Evolutionary conservation across 2,797 vertebrate genomes (phyloP).

Genomic region (Myotis myotis): DNA sequence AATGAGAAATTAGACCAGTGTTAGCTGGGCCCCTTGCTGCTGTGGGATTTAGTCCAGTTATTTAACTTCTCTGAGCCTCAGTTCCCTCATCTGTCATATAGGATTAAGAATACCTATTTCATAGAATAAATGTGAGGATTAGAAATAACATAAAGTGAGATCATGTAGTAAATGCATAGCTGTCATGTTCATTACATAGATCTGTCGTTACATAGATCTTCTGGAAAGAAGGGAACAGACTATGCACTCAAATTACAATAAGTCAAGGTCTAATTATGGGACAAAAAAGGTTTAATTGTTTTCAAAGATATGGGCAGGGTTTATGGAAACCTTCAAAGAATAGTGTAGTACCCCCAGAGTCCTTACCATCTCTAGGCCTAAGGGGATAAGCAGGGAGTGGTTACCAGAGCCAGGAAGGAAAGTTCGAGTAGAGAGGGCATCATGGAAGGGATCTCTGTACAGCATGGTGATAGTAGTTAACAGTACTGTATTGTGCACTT

Average conservation of each 20-base stretch:
- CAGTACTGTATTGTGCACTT: neutral
- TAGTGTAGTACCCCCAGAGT: neutral
- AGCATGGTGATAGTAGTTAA: neutral
- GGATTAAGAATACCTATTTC: neutral
- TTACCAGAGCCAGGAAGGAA: neutral
- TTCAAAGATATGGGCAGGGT: neutral
- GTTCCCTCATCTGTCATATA: neutral
- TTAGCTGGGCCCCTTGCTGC: neutral
- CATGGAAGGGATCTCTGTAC: neutral
- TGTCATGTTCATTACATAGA: neutral
- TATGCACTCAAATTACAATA: neutral
- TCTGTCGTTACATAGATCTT: neutral
- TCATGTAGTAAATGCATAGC: neutral
- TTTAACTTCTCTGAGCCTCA: neutral
- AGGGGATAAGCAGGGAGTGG: too few species aligned
- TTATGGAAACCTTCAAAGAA: conserved; percentile 9
- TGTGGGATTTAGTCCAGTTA: neutral
- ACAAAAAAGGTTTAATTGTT: neutral
- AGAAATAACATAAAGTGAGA: neutral
- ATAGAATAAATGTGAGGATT: neutral
- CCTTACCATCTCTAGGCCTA: neutral
- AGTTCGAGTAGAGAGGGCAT: neutral
- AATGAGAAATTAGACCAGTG: neutral
- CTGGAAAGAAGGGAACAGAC: neutral
- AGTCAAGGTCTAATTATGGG: conserved; percentile 31